Evolutionary conservation across 92 coral and sea anemone genomes (phyloP).

Genomic region (Heliopora coerulea): DNA sequence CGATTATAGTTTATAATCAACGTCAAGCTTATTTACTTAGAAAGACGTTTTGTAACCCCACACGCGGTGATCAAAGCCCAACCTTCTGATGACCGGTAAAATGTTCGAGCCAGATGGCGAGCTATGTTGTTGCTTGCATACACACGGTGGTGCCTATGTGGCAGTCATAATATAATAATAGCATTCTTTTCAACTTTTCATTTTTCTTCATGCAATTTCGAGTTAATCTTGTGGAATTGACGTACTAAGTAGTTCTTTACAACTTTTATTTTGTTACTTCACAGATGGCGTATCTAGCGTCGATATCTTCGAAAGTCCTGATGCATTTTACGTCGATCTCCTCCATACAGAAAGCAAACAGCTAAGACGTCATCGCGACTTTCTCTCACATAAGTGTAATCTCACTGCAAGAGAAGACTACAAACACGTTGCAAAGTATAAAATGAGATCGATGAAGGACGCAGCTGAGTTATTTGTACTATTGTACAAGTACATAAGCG

Average conservation of each 20-base stretch:
- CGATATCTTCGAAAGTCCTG: conserved; percentile 75
- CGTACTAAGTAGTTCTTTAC: neutral
- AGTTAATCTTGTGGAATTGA: neutral
- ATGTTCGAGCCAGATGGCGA: too few species aligned
- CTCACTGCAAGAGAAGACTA: conserved; percentile 53
- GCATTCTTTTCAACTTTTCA: too few species aligned
- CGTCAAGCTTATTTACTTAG: too few species aligned
- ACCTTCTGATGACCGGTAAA: too few species aligned
- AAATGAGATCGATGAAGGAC: conserved; percentile 91
- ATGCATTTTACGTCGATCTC: conserved; percentile 75
- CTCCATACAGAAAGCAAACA: conserved; percentile 78
- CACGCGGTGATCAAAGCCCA: too few species aligned
- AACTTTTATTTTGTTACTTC: neutral
- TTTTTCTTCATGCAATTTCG: too few species aligned
- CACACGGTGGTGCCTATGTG: too few species aligned
- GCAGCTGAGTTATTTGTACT: conserved; percentile 94
- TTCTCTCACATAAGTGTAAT: conserved; percentile 33
- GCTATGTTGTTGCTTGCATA: too few species aligned
- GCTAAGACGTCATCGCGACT: conserved; percentile 75
- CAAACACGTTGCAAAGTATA: conserved; percentile 87
- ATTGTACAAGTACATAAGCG: conserved; percentile 82
- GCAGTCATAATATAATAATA: too few species aligned
- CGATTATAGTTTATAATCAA: too few species aligned
- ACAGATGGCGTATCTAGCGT: conserved; percentile 87
- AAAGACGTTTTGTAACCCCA: too few species aligned